These are phyloP conservation scores for Ephydatia muelleri DNA, from an alignment of 37 sponge, comb jelly and placozoan genomes.

Conservation along the genomic window DNA sequence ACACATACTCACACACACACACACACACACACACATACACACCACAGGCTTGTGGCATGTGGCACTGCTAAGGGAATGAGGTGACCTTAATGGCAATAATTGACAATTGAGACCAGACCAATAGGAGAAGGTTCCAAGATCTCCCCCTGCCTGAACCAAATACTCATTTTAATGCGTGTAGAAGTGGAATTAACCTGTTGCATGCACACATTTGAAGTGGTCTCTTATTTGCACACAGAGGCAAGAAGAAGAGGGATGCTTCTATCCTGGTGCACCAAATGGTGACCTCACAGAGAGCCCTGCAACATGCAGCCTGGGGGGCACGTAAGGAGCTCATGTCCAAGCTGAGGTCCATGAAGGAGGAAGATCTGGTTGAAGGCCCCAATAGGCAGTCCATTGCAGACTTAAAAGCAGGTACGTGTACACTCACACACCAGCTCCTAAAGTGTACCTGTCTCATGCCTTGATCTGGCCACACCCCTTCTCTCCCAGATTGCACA, in stretches of 20 bases:
- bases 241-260: constrained; percentile 48
- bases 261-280: constrained; percentile 57
- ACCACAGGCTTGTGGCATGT: too few relatives aligned
- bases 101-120: too few relatives aligned
- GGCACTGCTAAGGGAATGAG: too few relatives aligned
- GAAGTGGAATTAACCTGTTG: background rate
- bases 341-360: constrained; percentile 43
- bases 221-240: background rate
- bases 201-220: background rate
- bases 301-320: constrained; percentile 74
- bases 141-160: too few relatives aligned
- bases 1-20: too few relatives aligned
- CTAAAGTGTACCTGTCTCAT: background rate
- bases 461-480: background rate
- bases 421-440: background rate
- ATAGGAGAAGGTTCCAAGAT: too few relatives aligned
- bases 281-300: constrained; percentile 55
- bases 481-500: background rate
- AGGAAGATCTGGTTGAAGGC: background rate
- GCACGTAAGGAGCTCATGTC: constrained; percentile 52
- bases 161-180: too few relatives aligned
- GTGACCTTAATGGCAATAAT: too few relatives aligned
- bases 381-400: background rate
- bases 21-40: too few relatives aligned
- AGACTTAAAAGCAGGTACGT: background rate